Percentiles rank a stretch among this genome's conserved stretches.
phyloP scores from a whole-genome alignment of 2,797 vertebrate genomes.

The Coregonus sp. region DNA sequence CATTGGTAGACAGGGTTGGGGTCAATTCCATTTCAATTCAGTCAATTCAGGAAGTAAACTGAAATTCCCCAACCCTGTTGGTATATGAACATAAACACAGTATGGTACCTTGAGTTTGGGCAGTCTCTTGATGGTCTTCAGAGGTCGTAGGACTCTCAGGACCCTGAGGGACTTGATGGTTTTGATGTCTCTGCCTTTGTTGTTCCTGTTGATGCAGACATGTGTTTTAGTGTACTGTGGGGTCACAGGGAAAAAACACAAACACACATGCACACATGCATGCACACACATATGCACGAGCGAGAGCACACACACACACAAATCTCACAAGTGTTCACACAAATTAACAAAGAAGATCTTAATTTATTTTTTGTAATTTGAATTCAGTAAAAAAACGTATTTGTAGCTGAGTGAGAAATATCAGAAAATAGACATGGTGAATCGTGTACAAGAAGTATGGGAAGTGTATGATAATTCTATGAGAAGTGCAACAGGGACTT shows the following conservation, averaged over 20 bases:
- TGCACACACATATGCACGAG: conserved; percentile 10
- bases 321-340: conserved; percentile 19
- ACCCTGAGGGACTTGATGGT: conserved; percentile 98
- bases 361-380: background rate
- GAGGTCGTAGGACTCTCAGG: conserved; percentile 89
- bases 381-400: background rate
- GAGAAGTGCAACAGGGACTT: conserved; percentile 12
- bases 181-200: conserved; percentile 97
- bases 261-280: background rate
- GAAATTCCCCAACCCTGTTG: background rate
- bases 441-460: conserved; percentile 28
- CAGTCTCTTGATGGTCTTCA: conserved; percentile 98
- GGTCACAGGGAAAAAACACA: background rate
- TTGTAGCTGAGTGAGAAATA: background rate
- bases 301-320: conserved; percentile 14
- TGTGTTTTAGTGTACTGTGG: conserved; percentile 17
- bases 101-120: conserved; percentile 93
- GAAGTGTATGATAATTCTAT: conserved; percentile 24
- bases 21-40: conserved; percentile 74
- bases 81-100: background rate
- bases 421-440: conserved; percentile 21
- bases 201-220: conserved; percentile 79
- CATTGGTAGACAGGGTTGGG: conserved; percentile 66
- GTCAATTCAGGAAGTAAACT: too few species aligned
- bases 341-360: background rate